These are phyloP conservation scores for Tympanoctomys barrerae DNA, from an alignment of 2,797 vertebrate species.

Conservation along the genomic window DNA sequence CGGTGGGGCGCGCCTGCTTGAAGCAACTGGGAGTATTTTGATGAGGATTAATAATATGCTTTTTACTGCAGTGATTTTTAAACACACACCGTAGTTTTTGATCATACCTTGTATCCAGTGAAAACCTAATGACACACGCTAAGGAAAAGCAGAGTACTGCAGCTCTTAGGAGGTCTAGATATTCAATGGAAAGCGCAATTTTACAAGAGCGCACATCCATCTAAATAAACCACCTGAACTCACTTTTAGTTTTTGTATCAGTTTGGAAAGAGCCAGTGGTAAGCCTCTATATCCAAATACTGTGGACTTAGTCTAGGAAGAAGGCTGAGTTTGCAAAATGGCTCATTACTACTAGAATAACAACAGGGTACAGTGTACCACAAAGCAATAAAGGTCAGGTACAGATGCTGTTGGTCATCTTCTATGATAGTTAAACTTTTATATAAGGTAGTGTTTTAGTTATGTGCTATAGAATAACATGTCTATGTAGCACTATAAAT, in stretches of 20 bases:
- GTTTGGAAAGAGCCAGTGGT: neutral
- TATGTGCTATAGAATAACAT: neutral
- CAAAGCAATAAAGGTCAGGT: neutral
- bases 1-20: no score
- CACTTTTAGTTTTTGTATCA: neutral
- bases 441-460: neutral
- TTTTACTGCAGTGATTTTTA: neutral
- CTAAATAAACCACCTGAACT: neutral
- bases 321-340: neutral
- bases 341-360: neutral
- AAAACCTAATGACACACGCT: neutral
- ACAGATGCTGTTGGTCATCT: neutral
- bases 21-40: neutral
- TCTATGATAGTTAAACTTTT: slow-evolving; percentile 5
- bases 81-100: neutral
- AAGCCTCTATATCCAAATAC: neutral
- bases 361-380: neutral
- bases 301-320: neutral
- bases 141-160: neutral
- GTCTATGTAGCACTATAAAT: neutral
- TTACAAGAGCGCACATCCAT: neutral
- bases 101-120: neutral
- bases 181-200: neutral
- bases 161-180: neutral
- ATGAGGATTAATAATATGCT: neutral